Conservation (phyloP, 2,113 vertebrate species). For the Serilophus lunatus region DNA sequence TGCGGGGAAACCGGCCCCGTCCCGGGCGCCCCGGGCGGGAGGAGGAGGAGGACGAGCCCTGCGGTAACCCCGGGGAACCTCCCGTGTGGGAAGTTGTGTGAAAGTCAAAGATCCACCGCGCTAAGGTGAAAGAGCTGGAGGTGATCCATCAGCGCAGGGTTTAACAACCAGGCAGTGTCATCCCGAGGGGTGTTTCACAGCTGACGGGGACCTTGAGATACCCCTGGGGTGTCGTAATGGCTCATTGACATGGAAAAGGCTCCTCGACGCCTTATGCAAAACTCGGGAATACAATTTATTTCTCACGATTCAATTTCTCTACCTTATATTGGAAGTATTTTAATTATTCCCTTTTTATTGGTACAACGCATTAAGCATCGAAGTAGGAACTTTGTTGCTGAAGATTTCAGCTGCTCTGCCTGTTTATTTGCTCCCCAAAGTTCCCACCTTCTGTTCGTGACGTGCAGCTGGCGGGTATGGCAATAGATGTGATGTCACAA, state of each 20-base stretch:
- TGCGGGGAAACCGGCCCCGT: not conserved
- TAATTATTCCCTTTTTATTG: conserved; percentile 56
- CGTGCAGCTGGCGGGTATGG: not conserved
- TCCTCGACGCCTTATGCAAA: conserved; percentile 11
- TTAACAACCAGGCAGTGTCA: not conserved
- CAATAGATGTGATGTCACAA: not conserved
- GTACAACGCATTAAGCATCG: not conserved
- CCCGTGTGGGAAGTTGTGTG: not conserved
- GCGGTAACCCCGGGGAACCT: accelerated
- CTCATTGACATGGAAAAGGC: conserved; percentile 48
- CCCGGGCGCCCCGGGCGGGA: not conserved
- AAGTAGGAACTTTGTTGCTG: not conserved
- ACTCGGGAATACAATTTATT: conserved; percentile 3
- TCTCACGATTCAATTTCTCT: not conserved
- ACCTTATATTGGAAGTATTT: conserved; percentile 16
- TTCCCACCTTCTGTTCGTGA: not conserved
- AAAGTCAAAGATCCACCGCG: not conserved
- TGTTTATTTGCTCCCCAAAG: not conserved
- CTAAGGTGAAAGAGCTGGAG: not conserved
- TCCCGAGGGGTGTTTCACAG: not conserved
- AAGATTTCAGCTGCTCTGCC: not conserved
- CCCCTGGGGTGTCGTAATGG: not conserved
- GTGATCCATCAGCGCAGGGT: not conserved
- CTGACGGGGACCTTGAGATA: conserved; percentile 18
- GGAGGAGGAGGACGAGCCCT: accelerated